phyloP scores from a whole-genome alignment of 2,888 invertebrate species.

The Pseudococcus jackbeardsleyi region DNA sequence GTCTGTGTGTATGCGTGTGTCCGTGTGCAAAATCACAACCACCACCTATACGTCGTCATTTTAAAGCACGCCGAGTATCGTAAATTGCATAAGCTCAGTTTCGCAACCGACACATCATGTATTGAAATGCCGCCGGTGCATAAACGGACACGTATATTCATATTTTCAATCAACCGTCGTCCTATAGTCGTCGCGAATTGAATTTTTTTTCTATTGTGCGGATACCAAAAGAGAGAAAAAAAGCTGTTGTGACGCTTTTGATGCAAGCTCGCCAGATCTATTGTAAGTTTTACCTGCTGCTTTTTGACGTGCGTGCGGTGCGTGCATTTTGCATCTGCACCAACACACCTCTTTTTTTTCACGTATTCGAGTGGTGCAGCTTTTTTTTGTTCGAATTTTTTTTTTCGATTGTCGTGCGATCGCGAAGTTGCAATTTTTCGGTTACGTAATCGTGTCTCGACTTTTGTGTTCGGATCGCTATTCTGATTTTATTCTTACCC shows the following conservation, averaged over 20 bases:
- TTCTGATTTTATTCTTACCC: too few species aligned
- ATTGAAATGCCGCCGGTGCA: constrained; percentile 65
- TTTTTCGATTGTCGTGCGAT: too few species aligned
- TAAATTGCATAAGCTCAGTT: constrained; percentile 65
- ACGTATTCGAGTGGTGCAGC: too few species aligned
- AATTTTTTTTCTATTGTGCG: constrained; percentile 48
- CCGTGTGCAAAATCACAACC: constrained; percentile 37
- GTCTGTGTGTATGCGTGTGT: neutral
- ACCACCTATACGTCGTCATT: constrained; percentile 61
- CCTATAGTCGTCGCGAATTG: constrained; percentile 20
- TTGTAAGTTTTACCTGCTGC: neutral
- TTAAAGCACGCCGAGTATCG: constrained; percentile 36
- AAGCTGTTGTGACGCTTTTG: neutral
- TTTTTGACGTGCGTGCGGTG: neutral
- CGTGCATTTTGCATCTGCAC: constrained; percentile 31
- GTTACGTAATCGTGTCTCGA: too few species aligned
- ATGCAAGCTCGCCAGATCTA: constrained; percentile 48
- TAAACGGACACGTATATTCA: constrained; percentile 52
- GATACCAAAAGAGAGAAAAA: neutral
- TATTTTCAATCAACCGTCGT: constrained; percentile 33
- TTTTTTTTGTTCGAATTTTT: too few species aligned
- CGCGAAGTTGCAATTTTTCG: too few species aligned
- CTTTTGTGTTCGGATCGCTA: too few species aligned
- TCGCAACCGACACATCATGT: constrained; percentile 63
- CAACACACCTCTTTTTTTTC: neutral